Conservation (phyloP, 2,888 invertebrate species). For the Tenthredo scrophulariae region DNA sequence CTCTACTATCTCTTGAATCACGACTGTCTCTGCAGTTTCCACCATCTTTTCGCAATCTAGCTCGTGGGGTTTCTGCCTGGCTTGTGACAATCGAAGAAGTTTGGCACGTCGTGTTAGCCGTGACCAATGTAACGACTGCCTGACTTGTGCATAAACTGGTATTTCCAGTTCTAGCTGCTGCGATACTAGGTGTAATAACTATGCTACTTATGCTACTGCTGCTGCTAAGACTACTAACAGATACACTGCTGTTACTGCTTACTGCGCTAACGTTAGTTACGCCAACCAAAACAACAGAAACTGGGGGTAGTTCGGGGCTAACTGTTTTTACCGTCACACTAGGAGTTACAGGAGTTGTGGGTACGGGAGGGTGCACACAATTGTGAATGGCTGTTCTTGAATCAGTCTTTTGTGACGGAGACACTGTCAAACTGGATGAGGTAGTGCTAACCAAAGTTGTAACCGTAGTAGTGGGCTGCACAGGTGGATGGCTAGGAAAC, state of each 20-base stretch:
- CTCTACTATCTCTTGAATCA: conserved; percentile 71
- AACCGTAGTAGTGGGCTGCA: conserved; percentile 72
- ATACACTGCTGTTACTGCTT: conserved; percentile 60
- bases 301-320: conserved; percentile 74
- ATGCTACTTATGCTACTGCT: conserved; percentile 53
- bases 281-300: conserved; percentile 65
- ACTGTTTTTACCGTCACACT: conserved; percentile 64
- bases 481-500: conserved; percentile 88
- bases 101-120: conserved; percentile 53
- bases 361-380: conserved; percentile 71
- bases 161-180: conserved; percentile 36
- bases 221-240: conserved; percentile 60
- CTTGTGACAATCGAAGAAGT: conserved; percentile 54
- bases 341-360: conserved; percentile 74
- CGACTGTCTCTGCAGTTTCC: conserved; percentile 69
- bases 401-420: conserved; percentile 67
- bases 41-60: conserved; percentile 69
- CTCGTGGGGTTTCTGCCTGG: conserved; percentile 64
- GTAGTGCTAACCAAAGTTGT: conserved; percentile 64
- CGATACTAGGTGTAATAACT: conserved; percentile 50
- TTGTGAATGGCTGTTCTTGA: conserved; percentile 68
- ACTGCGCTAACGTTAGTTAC: conserved; percentile 63
- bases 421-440: conserved; percentile 50
- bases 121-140: conserved; percentile 47
- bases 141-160: conserved; percentile 50